These are phyloP conservation scores for Carlito syrichta DNA, from an alignment of 2,113 vertebrate genomes.

Conservation along the genomic window DNA sequence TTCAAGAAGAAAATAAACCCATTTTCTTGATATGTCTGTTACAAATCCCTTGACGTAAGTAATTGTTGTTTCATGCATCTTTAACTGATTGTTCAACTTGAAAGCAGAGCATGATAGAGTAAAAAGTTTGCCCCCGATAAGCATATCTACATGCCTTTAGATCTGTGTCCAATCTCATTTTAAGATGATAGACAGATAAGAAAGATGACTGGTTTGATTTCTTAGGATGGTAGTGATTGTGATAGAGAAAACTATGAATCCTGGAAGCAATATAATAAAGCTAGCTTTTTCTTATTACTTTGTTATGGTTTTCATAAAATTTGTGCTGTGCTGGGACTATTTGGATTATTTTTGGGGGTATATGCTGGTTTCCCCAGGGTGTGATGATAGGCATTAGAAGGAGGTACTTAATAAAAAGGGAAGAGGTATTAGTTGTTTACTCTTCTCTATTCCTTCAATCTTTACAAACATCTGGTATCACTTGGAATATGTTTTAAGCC, in stretches of 20 bases:
- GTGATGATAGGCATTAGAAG: background rate
- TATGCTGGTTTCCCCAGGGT: background rate
- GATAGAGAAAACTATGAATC: background rate
- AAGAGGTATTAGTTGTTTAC: background rate
- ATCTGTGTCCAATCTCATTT: background rate
- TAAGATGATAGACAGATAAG: background rate
- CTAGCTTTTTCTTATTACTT: background rate
- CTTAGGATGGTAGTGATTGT: background rate
- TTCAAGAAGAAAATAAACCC: conserved; percentile 16
- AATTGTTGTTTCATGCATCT: background rate
- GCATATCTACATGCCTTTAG: background rate
- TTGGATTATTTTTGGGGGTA: background rate
- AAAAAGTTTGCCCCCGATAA: background rate
- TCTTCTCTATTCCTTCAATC: background rate
- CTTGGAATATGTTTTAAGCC: background rate
- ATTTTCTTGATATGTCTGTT: conserved; percentile 13
- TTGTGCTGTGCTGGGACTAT: background rate
- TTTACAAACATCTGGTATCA: background rate
- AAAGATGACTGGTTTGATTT: conserved; percentile 1
- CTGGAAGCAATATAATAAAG: background rate
- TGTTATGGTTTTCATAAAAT: conserved; percentile 3
- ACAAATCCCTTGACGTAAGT: background rate
- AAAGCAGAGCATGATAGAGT: background rate
- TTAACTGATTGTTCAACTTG: background rate
- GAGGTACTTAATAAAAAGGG: background rate